Base-by-base conservation (phyloP, 2,797 vertebrate species). In the Orestias chungarensis region DNA sequence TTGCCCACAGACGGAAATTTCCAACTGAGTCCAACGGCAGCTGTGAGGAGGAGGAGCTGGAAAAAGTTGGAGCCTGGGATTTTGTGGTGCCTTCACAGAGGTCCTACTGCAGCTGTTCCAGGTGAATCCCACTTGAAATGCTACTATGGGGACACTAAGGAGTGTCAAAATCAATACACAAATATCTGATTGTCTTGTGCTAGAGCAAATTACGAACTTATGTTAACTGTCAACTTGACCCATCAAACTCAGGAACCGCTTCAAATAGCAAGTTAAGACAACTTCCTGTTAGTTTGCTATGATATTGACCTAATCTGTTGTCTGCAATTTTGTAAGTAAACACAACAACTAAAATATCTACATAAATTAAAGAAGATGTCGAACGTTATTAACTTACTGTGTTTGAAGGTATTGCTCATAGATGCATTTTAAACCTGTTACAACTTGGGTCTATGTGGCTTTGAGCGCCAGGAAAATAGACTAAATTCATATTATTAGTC, bases 21-120 rank as follows among this genome's bases (percentile, higher is more conserved):
- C 96, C 97, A 71, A 95, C 95, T 66, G 94, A 95, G 68, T 94
- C 96, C 76, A 95, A 96, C 74, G 94, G 96, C 90, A 91, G 96
- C 46, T 96, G 95, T 87, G 97, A 98, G 78, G 97, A 97, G 64
- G 96, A 97, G 79, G 89, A 87, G 64, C 81, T 84, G 50, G 95
- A 96, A 80, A 97, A 96, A 94, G 84, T 94, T 64, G 95, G 94
- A 84, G 92, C 93, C 74, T 99, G 97, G 97, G 96, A 98, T 91
- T 99, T 99, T 88, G 96, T 99, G 68, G 96, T 98, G 94, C 93
- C 94, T 71, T 96, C 96, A 0, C 95, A 98, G 85, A 96, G 96
- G 93, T 96, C 96, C 76, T 95, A 91, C 90, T 99, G 97, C 93
- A 96, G 93, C 93, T 99, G 97, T 92, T 97, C 95, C 78, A 98